phyloP scores from a whole-genome alignment of 2,797 vertebrate species.

The Sciaenops ocellatus region DNA sequence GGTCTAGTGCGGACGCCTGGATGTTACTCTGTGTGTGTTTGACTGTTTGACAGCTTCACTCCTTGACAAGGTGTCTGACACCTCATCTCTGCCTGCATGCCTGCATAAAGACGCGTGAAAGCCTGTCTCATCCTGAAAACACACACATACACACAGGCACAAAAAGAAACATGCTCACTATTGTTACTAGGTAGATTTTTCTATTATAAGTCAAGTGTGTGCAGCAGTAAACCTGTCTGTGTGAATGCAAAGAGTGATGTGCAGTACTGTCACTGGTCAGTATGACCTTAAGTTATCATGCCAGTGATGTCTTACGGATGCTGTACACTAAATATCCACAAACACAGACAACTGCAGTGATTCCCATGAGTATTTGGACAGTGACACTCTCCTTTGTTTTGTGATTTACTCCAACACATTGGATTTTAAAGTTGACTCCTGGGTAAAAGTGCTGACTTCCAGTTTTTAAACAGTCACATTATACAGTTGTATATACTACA shows the following conservation, averaged over 20 bases:
- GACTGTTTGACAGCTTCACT: constrained; percentile 48
- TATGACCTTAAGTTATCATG: not conserved
- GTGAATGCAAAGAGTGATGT: not conserved
- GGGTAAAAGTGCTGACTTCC: not conserved
- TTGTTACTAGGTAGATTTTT: constrained; percentile 57
- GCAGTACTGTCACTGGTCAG: not conserved
- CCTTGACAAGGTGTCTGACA: constrained; percentile 65
- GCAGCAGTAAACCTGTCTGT: not conserved
- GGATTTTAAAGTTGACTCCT: not conserved
- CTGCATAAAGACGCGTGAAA: constrained; percentile 47
- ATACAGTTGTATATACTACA: not conserved
- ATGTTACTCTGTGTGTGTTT: constrained; percentile 1
- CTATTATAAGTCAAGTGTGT: constrained; percentile 14
- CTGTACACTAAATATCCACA: not conserved
- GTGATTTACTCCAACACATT: not conserved
- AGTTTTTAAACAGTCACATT: not conserved
- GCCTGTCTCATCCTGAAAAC: constrained; percentile 8
- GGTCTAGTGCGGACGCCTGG: not conserved
- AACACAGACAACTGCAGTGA: not conserved
- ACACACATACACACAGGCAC: not conserved
- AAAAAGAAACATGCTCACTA: not conserved
- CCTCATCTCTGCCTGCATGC: constrained; percentile 23
- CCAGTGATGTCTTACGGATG: not conserved
- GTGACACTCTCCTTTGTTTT: not conserved
- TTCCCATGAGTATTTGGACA: not conserved